Conservation (phyloP, 2,113 vertebrate genomes). For the Phyllopteryx taeniolatus region DNA sequence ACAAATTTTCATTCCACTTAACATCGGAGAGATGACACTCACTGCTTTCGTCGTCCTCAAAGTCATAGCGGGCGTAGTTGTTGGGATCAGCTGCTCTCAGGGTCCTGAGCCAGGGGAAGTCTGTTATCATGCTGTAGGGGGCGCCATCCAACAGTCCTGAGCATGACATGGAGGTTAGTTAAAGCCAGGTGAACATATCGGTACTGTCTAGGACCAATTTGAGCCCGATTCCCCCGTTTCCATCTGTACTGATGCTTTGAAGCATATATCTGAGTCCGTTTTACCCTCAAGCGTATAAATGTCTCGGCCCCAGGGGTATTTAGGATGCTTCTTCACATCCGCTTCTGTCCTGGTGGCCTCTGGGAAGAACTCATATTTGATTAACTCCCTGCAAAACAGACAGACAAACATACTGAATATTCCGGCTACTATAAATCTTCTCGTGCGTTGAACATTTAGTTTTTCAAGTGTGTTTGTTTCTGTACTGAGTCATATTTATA, state of each 20-base stretch:
- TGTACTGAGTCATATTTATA: background rate
- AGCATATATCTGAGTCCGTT: background rate
- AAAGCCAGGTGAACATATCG: background rate
- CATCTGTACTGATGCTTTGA: background rate
- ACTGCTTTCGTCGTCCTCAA: constrained; percentile 98
- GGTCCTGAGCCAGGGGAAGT: constrained; percentile 95
- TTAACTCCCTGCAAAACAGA: constrained; percentile 81
- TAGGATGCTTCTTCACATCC: constrained; percentile 87
- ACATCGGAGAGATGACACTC: constrained; percentile 58
- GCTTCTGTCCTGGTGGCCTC: constrained; percentile 92
- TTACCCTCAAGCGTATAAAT: constrained; percentile 97
- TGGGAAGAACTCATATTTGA: constrained; percentile 98
- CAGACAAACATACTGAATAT: background rate
- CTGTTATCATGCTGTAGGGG: constrained; percentile 95
- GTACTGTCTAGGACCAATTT: background rate
- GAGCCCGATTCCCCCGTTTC: too few relatives aligned
- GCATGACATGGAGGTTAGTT: background rate
- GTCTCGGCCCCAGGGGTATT: constrained; percentile 94
- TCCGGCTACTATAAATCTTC: background rate
- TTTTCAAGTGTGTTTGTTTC: background rate
- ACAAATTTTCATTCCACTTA: background rate
- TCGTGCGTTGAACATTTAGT: background rate
- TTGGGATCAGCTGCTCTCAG: constrained; percentile 92
- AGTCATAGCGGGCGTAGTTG: constrained; percentile 93
- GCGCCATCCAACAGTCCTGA: constrained; percentile 90